These are phyloP conservation scores for Spea hammondii DNA, from an alignment of 2,797 vertebrate species.

Conservation along the genomic window DNA sequence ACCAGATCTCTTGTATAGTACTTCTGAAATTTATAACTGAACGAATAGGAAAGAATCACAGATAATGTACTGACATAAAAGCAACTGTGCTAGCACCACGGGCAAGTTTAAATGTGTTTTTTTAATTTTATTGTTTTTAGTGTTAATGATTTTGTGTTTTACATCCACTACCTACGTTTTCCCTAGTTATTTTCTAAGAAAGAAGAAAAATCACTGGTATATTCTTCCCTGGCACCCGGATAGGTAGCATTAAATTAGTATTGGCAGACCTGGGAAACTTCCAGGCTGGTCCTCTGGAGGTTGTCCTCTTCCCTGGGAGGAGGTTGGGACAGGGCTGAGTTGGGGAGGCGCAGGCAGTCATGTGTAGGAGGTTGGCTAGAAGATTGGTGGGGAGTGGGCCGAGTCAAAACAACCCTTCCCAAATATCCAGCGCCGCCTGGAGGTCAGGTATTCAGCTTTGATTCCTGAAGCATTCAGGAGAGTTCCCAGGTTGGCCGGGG, in stretches of 20 bases:
- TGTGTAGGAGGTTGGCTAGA: no score
- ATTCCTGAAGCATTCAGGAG: no score
- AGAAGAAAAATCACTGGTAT: neutral
- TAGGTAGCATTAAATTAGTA: neutral
- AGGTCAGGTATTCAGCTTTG: no score
- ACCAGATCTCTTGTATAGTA: slow-evolving; percentile 69
- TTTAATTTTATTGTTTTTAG: neutral
- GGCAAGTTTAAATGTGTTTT: neutral
- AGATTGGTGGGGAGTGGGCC: no score
- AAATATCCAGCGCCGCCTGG: no score
- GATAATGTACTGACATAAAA: slow-evolving; percentile 15
- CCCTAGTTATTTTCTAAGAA: neutral
- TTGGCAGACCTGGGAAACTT: no score
- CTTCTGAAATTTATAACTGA: slow-evolving; percentile 66
- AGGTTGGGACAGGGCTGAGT: no score
- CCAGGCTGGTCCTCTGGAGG: no score
- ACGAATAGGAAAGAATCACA: slow-evolving; percentile 27
- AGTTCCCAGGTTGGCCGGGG: no score
- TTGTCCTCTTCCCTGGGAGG: no score
- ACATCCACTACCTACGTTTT: slow-evolving; percentile 12
- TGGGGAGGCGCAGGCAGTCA: no score
- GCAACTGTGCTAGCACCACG: slow-evolving; percentile 41
- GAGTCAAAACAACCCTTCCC: no score
- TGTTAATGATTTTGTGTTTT: neutral
- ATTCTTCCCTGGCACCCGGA: neutral